These are phyloP conservation scores for Nematopogon swammerdamellus DNA, from an alignment of 2,888 invertebrate species.

Conservation along the genomic window DNA sequence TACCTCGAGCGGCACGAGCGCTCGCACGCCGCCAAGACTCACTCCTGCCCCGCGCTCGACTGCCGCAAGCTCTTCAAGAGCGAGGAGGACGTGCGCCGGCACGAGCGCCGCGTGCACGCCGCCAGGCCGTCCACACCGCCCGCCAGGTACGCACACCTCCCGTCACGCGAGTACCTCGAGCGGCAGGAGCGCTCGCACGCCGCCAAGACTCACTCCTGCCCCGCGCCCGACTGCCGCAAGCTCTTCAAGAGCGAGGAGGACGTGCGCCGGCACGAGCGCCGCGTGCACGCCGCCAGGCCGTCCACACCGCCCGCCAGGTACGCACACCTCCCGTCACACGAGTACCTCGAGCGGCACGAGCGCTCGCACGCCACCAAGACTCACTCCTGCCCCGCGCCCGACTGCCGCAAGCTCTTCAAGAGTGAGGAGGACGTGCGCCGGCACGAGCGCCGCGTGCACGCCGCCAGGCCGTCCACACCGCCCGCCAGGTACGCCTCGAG, in stretches of 20 bases:
- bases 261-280: slow-evolving; percentile 10
- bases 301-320: neutral
- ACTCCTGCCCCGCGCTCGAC: neutral
- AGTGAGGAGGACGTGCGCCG: slow-evolving; percentile 9
- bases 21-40: neutral
- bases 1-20: neutral
- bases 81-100: slow-evolving; percentile 8
- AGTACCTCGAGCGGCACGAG: neutral
- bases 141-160: too few relatives aligned
- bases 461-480: neutral
- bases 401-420: slow-evolving; percentile 13
- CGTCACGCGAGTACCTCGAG: neutral
- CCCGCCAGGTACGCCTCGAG: neutral
- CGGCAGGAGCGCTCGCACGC: neutral
- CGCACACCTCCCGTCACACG: too few relatives aligned
- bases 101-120: slow-evolving; percentile 9
- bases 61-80: slow-evolving; percentile 14
- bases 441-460: slow-evolving; percentile 10
- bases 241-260: slow-evolving; percentile 11
- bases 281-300: slow-evolving; percentile 6
- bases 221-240: slow-evolving; percentile 8
- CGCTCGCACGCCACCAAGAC: neutral
- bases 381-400: neutral
- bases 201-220: neutral
- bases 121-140: neutral